Evolutionary conservation across 2,113 vertebrate species (phyloP), one percentile per base, ranked within the genome.

Genomic region (Gasterosteus aculeatus): DNA sequence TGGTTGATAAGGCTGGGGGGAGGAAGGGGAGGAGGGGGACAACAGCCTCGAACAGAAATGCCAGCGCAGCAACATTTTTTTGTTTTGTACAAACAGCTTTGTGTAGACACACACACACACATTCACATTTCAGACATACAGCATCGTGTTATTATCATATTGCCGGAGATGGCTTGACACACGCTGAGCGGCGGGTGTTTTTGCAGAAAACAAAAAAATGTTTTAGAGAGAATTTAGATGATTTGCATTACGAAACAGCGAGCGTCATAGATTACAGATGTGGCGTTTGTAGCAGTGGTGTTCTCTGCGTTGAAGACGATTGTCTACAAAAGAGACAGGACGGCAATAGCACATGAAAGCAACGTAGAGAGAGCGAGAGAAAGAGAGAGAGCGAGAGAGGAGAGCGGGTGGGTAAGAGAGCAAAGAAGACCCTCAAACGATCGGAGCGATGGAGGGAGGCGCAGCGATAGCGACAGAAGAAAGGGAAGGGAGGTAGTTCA

Each of bases 1-100:
- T 22, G 42, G 54, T 75, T 87, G 90, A 90, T 91, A 91, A 92
- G 84, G 58, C 69, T 42, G 44, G 82, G 69, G 86, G 83, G 61
- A 47, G 78, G 78, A 80, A 6, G 35, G 58, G 71, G 42, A 39
- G 82, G 69, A 87, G 83, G 61, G 42, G 82, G 78, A 80, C 74
- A 80, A 66, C 77, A 69, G 71, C 77, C 62, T 78, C 26, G 46
- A 78, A 71, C 72, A 77, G 75, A 84, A 90, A 87, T 83, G 82
- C 82, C 66, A 77, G 73, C 68, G 16, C 73, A 82, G 85, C 75
- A 22, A 72, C 58, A 58, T 15, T 79, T n/a, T 9, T 19, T 38
- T 29, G 47, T 9, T 19, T 38, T 22, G 47, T 26, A 54, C 51
- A 47, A 5, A 47, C 46, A 47, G 15, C 35, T 38, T 38, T 38